A percentile compares a stretch with the other conserved stretches of the same genome.
Conservation (phyloP, 2,113 vertebrate species). For the Formicarius rufipectus region DNA sequence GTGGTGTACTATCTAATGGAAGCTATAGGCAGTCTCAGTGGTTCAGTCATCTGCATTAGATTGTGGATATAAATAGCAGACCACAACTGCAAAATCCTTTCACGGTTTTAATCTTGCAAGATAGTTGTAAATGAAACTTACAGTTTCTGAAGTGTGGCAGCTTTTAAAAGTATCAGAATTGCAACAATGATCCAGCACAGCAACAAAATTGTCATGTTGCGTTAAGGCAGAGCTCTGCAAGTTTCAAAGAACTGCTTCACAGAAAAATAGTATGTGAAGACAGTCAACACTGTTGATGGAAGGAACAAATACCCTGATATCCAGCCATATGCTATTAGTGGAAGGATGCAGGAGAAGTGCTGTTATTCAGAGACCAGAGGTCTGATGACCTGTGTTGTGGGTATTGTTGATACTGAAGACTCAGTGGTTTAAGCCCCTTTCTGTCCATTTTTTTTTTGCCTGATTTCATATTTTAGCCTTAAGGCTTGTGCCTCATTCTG, state of each 20-base stretch:
- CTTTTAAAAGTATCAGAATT: conserved; percentile 31
- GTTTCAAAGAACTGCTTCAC: conserved; percentile 17
- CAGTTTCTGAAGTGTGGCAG: not conserved
- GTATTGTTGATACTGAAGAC: conserved; percentile 33
- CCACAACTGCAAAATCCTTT: conserved; percentile 43
- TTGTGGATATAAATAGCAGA: conserved; percentile 55
- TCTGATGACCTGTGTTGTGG: not conserved
- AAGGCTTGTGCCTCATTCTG: conserved; percentile 69
- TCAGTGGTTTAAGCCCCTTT: conserved; percentile 49
- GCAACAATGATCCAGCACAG: conserved; percentile 17
- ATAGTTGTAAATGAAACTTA: conserved; percentile 12
- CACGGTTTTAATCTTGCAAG: conserved; percentile 22
- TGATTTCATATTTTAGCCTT: conserved; percentile 70
- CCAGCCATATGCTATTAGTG: not conserved
- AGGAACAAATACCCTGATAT: not conserved
- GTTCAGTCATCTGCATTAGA: conserved; percentile 23
- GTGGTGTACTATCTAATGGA: conserved; percentile 41
- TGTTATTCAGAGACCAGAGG: conserved; percentile 30
- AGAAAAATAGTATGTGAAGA: not conserved
- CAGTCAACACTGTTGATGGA: not conserved
- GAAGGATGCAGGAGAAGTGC: conserved; percentile 12
- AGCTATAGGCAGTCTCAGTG: conserved; percentile 60
- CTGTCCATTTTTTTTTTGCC: conserved; percentile 32
- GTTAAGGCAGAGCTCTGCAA: conserved; percentile 24
- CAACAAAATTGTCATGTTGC: not conserved